These are phyloP conservation scores for Saguinus imperator DNA, from an alignment of 2,113 vertebrate species.

Conservation along the genomic window DNA sequence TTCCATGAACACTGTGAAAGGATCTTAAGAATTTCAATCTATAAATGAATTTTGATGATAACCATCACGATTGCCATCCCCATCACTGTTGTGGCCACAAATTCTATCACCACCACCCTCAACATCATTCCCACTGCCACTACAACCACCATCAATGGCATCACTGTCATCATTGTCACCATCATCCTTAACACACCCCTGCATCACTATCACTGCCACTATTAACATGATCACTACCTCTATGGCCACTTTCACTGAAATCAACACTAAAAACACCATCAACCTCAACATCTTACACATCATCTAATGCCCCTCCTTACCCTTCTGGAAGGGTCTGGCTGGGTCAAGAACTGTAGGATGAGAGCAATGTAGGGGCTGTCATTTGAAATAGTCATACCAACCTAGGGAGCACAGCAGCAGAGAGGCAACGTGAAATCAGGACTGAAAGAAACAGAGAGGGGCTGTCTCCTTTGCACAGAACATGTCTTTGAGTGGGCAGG, in stretches of 20 bases:
- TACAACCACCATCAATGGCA: no score
- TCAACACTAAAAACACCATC: not conserved
- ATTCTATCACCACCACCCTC: not conserved
- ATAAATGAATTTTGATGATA: not conserved
- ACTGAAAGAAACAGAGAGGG: not conserved
- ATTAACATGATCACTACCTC: not conserved
- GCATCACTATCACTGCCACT: rapidly evolving
- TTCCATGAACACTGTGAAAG: not conserved
- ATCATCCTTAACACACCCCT: not conserved
- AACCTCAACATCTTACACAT: not conserved
- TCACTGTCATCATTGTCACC: no score
- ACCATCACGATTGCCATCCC: not conserved
- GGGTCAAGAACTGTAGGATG: not conserved
- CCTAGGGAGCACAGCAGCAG: not conserved
- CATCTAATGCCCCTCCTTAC: not conserved
- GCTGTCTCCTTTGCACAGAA: not conserved
- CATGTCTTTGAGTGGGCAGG: not conserved
- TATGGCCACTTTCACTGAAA: not conserved
- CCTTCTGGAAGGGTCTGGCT: not conserved
- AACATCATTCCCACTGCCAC: not conserved
- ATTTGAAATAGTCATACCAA: rapidly evolving
- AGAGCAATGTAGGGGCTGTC: not conserved
- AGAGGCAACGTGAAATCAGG: not conserved
- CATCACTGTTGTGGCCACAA: not conserved
- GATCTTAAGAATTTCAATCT: not conserved